Evolutionary conservation across 2,113 vertebrate species (phyloP).

Genomic region (Murina feae): DNA sequence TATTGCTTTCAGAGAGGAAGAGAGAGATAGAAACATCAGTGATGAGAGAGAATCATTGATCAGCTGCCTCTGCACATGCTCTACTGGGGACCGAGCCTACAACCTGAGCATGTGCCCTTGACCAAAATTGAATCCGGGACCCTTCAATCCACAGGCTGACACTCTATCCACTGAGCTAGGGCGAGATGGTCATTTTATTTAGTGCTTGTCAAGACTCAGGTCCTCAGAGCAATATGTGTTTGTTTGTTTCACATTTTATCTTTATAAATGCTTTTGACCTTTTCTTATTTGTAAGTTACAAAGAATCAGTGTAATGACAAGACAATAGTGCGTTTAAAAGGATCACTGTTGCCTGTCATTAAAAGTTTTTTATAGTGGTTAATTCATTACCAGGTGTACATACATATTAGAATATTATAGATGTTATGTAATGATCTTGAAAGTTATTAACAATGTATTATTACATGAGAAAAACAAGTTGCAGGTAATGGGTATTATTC

Average conservation of each 20-base stretch:
- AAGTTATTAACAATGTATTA: neutral
- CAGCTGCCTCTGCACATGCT: too few species aligned
- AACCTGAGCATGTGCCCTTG: too few species aligned
- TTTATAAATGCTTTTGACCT: neutral
- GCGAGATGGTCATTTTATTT: neutral
- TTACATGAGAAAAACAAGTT: slow-evolving; percentile 18
- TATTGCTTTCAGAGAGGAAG: too few species aligned
- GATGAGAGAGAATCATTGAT: too few species aligned
- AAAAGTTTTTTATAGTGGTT: neutral
- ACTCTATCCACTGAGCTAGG: too few species aligned
- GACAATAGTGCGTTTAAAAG: neutral
- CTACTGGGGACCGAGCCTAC: too few species aligned
- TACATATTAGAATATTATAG: neutral
- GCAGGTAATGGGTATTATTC: neutral
- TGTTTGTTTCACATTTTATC: neutral
- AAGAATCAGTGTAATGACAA: neutral
- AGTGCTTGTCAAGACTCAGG: neutral
- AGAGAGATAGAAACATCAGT: too few species aligned
- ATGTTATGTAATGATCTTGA: neutral
- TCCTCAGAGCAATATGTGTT: neutral
- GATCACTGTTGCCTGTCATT: neutral
- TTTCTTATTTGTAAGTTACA: neutral
- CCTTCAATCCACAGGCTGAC: too few species aligned
- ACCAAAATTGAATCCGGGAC: too few species aligned
- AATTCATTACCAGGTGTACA: neutral